Evolutionary conservation across 2,797 vertebrate genomes (phyloP), one percentile per base, ranked within the genome.

Genomic region (Poeciliopsis gracilis): DNA sequence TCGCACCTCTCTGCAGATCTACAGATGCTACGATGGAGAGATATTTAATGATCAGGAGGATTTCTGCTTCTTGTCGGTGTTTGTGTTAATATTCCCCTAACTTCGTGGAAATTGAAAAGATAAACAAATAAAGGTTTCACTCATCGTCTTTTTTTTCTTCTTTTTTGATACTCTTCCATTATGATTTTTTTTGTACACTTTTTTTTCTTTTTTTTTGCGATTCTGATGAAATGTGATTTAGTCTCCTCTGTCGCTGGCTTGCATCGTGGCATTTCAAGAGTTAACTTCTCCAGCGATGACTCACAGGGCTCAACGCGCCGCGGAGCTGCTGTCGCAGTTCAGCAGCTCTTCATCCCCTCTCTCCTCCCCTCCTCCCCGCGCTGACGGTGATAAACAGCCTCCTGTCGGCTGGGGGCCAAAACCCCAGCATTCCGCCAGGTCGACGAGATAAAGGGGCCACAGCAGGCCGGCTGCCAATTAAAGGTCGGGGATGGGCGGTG

Each of bases 211-310:
- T 1, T 28, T 71, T 20, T 51, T 41, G 2, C 33, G 6, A 12
- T 28, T 2, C 16, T 73, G 77, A 25, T 28, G 36, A 72, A 16
- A 47, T 18, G 1, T 18, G 43, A 18, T 55, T 73, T 41, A 11
- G 23, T 20, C 45, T 33, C 51, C 59, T 49, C 6, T 20, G 30
- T 57, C 59, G 43, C 2, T 25, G n/a, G 1, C 13, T 15, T 28
- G 76, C 57, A 1, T 47, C 74, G 1, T 72, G 89, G 93, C 71
- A 81, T 2, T 0, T 61, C 47, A 92, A 82, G 91, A 93, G 95
- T 95, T 95, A 95, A 95, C 90, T 80, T 88, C 89, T 87, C 83
- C 75, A 91, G 89, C 88, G 94, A 95, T 96, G 95, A 96, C 94
- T 96, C 95, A 95, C 92, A 88, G 86, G 30, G 80, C 92, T 90